Percentiles rank a stretch among this genome's conserved stretches.
These are phyloP conservation scores for Carterocephalus palaemon DNA, from an alignment of 2,888 invertebrate genomes.

Conservation along the genomic window DNA sequence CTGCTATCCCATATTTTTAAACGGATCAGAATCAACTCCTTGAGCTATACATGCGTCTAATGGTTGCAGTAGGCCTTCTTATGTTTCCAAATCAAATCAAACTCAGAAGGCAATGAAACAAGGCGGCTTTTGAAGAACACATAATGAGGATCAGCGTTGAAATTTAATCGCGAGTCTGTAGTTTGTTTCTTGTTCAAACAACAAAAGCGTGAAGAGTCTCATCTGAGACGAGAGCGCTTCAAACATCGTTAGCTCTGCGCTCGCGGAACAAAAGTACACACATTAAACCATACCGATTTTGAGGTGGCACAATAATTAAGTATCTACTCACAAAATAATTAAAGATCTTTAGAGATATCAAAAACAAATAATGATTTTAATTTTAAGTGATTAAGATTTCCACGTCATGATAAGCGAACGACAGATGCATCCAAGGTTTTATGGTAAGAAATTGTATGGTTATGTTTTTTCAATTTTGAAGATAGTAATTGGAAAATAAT, in stretches of 20 bases:
- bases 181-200: constrained; percentile 67
- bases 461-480: too few species aligned
- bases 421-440: too few species aligned
- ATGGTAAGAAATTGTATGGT: too few species aligned
- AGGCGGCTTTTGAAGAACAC: constrained; percentile 35
- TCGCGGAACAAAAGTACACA: constrained; percentile 64
- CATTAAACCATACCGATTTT: constrained; percentile 71
- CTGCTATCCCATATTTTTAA: too few species aligned
- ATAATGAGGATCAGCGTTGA: constrained; percentile 38
- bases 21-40: too few species aligned
- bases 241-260: constrained; percentile 58
- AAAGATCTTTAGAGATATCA: too few species aligned
- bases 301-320: constrained; percentile 49
- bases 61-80: constrained; percentile 29
- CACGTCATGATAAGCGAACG: too few species aligned
- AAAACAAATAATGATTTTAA: too few species aligned
- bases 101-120: constrained; percentile 32
- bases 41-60: too few species aligned
- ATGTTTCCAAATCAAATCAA: constrained; percentile 31
- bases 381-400: too few species aligned
- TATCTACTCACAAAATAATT: constrained; percentile 3
- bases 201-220: constrained; percentile 59
- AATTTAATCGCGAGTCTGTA: constrained; percentile 57
- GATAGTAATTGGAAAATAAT: too few species aligned
- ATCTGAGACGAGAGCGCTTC: constrained; percentile 60